A percentile compares a stretch with the other conserved stretches of the same genome.
phyloP scores from a whole-genome alignment of 2,797 vertebrate genomes.

The Odontamblyopus lacepedii region DNA sequence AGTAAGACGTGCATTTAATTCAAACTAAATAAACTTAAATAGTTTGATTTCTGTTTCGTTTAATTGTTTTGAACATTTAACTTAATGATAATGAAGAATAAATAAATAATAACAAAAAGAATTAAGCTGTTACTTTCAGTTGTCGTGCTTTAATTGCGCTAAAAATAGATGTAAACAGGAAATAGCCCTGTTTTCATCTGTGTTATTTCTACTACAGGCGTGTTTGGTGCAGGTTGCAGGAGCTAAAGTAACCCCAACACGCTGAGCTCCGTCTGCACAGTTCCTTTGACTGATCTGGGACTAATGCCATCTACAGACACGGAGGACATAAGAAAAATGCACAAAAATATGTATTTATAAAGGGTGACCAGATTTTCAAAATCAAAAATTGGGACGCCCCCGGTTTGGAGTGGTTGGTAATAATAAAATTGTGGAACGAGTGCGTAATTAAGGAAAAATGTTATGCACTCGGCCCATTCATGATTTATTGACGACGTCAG shows the following conservation, averaged over 20 bases:
- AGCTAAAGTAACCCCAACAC: conserved; percentile 28
- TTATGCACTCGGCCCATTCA: no score
- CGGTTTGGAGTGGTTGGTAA: no score
- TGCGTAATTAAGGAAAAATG: no score
- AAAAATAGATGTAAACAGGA: neutral
- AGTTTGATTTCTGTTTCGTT: neutral
- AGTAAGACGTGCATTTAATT: neutral
- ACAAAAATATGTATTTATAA: neutral
- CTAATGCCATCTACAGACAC: conserved; percentile 10
- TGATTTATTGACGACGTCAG: no score
- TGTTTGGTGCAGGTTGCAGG: conserved; percentile 34
- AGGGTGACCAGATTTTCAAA: no score
- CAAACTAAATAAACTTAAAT: neutral
- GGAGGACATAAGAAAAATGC: conserved; percentile 12
- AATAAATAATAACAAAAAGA: neutral
- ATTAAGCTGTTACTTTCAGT: neutral
- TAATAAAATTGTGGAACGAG: no score
- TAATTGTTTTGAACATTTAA: neutral
- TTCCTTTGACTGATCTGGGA: neutral
- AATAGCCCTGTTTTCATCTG: rapidly evolving
- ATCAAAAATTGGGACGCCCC: no score
- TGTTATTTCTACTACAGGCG: rapidly evolving
- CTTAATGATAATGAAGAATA: neutral
- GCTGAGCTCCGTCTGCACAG: neutral
- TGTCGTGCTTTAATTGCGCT: conserved; percentile 7